Evolutionary conservation across 2,888 invertebrate species (phyloP), one percentile per base, ranked within the genome.

Genomic region (Scaptomyza polygonia): DNA sequence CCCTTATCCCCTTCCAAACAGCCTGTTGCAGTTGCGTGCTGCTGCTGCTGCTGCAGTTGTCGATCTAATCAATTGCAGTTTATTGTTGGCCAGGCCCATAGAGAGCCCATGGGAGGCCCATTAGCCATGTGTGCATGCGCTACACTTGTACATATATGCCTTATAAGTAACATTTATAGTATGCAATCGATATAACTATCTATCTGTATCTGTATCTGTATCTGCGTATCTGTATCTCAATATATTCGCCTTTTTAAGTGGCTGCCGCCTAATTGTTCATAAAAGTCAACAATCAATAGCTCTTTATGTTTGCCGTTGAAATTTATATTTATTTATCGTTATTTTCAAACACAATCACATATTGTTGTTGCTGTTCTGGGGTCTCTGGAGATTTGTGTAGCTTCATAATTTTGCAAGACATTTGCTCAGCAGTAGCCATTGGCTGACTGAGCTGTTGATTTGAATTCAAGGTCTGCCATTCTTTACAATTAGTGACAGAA

Each of bases 261-360:
- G 84, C 82, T 81, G 84, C 82, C 82, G 82, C 82, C 82, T 82
- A 82, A 82, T 82, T 82, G 82, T 82, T 82, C 82, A 82, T 83
- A 80, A 85, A 83, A 83, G 85, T 81, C 83, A 81, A 79, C 81
- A 84, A 83, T 86, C 84, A 84, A 86, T 84, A 86, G 84, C 84
- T 85, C 86, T 85, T 84, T 85, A 81, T 85, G 85, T 81, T 84
- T 85, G 82, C 82, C 78, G 75, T 81, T 85, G 79, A 83, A 85
- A 84, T 85, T 85, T 84, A 85, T 84, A 81, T 84, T 84, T 83
- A 83, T 86, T 83, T 84, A 83, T 86, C 63, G 71, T 74, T 55
- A 67, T 67, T 78, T 69, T 69, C 67, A 77, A 74, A 74, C 55
- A 77, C 71, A 77, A 77, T 70, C 45, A 63, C 51, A 63, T 52